A percentile compares a stretch with the other conserved stretches of the same genome.
Evolutionary conservation across 2,113 vertebrate species (phyloP).

Genomic region (Motacilla alba): DNA sequence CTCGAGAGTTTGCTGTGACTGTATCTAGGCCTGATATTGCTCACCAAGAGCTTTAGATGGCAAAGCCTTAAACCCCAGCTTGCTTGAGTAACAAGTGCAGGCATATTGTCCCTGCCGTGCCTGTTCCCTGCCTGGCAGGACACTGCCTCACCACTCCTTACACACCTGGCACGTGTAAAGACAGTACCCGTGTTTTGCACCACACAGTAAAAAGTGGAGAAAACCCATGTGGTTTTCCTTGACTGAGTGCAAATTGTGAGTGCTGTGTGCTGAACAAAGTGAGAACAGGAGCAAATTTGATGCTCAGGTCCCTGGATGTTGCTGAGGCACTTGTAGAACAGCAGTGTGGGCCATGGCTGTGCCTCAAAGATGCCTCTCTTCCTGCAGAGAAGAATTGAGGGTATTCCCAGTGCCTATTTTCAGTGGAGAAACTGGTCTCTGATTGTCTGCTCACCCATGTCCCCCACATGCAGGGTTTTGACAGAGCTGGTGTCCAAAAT

Average conservation of each 20-base stretch:
- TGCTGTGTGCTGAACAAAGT: background rate
- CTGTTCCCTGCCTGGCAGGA: background rate
- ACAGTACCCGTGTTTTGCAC: background rate
- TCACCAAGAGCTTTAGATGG: background rate
- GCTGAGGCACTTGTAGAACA: background rate
- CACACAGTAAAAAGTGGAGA: background rate
- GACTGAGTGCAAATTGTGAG: background rate
- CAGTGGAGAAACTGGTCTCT: background rate
- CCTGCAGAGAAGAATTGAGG: background rate
- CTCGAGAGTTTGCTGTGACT: background rate
- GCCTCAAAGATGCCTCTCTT: background rate
- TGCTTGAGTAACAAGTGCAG: background rate
- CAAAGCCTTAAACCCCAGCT: background rate
- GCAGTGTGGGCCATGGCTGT: background rate
- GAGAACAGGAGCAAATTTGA: background rate
- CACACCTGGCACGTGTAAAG: background rate
- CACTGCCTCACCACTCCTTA: background rate
- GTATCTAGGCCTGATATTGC: background rate
- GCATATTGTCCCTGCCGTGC: rapidly evolving
- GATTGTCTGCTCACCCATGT: background rate
- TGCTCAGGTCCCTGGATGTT: background rate
- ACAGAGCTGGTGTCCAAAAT: constrained; percentile 97
- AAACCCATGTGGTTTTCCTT: background rate
- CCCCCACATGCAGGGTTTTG: constrained; percentile 78
- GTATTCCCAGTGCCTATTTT: background rate